Evolutionary conservation across 2,888 invertebrate genomes (phyloP).

Genomic region (Hermodice carunculata): DNA sequence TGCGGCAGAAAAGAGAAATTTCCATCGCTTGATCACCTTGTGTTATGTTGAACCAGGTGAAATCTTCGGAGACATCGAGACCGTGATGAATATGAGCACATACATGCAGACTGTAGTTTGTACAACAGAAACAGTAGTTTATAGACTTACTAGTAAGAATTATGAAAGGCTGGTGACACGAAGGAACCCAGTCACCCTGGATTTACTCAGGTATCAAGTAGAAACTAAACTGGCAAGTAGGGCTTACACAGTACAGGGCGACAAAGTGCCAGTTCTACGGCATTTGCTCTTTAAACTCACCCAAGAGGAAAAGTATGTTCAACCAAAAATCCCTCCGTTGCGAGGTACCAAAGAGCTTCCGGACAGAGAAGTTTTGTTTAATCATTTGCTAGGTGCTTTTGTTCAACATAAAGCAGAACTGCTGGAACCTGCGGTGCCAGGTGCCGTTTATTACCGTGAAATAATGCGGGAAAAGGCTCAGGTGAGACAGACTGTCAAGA

Average conservation of each 20-base stretch:
- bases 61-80: constrained; percentile 56
- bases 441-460: constrained; percentile 57
- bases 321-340: constrained; percentile 48
- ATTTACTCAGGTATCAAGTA: constrained; percentile 51
- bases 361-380: constrained; percentile 41
- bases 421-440: constrained; percentile 49
- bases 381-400: constrained; percentile 23
- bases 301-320: constrained; percentile 43
- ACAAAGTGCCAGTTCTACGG: constrained; percentile 52
- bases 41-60: constrained; percentile 59
- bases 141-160: constrained; percentile 63
- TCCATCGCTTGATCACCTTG: constrained; percentile 50
- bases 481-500: constrained; percentile 13
- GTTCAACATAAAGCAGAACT: constrained; percentile 40
- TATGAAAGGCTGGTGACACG: constrained; percentile 60
- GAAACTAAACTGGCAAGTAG: constrained; percentile 53
- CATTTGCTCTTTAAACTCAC: constrained; percentile 55
- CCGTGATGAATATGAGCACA: constrained; percentile 48
- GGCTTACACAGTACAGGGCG: constrained; percentile 48
- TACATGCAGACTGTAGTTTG: constrained; percentile 62
- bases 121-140: constrained; percentile 57
- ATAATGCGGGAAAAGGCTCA: constrained; percentile 60
- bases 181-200: constrained; percentile 50
- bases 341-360: constrained; percentile 54
- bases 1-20: constrained; percentile 55